phyloP scores from a whole-genome alignment of 2,888 invertebrate species.

The Agriopis aurantiaria region DNA sequence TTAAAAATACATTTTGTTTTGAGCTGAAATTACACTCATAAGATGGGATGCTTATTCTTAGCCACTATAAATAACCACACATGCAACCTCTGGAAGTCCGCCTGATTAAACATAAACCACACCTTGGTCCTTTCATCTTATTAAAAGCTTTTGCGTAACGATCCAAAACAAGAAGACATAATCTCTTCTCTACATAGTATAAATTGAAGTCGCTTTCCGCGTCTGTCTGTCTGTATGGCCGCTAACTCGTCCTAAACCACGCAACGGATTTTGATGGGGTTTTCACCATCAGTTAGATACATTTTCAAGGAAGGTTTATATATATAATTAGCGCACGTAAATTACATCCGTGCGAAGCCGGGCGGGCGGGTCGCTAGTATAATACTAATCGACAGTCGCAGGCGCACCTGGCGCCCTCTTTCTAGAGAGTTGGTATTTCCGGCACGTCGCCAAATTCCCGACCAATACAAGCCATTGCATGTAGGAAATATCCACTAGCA shows the following conservation, averaged over 20 bases:
- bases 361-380: too few species aligned
- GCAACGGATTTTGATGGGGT: too few species aligned
- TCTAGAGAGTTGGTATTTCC: conserved; percentile 19
- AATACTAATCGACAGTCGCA: conserved; percentile 18
- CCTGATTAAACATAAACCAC: background rate
- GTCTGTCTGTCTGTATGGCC: too few species aligned
- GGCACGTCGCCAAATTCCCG: conserved; percentile 39
- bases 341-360: too few species aligned
- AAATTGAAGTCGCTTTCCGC: too few species aligned
- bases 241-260: too few species aligned
- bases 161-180: background rate
- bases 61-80: background rate
- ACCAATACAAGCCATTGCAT: conserved; percentile 23
- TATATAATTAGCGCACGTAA: too few species aligned
- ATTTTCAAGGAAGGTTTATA: too few species aligned
- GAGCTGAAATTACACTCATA: background rate
- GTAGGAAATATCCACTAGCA: conserved; percentile 22
- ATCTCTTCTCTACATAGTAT: too few species aligned
- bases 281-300: too few species aligned
- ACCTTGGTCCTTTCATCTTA: background rate
- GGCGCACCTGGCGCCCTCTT: conserved; percentile 8
- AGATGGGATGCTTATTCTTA: background rate
- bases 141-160: conserved; percentile 7
- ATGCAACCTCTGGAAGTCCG: background rate
- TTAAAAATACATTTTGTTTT: background rate